These are phyloP conservation scores for Drosophila ambigua DNA, from an alignment of 1,140 invertebrate species.

Conservation along the genomic window DNA sequence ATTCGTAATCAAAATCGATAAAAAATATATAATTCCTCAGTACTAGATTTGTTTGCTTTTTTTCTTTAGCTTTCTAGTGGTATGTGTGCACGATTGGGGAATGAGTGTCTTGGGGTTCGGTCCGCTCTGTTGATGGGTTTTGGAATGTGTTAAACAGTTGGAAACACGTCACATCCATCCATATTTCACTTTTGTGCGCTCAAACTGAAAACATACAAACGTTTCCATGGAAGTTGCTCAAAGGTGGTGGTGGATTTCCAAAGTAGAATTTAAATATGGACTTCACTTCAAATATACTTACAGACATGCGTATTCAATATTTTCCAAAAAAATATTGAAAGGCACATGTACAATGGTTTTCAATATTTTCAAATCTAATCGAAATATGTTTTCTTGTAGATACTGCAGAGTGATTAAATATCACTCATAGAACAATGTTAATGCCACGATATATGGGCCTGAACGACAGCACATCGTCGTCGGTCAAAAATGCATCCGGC, in stretches of 20 bases:
- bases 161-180: conserved; percentile 43
- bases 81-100: neutral
- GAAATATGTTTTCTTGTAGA: neutral
- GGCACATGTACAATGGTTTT: neutral
- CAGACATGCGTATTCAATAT: neutral
- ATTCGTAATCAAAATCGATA: conserved; percentile 81
- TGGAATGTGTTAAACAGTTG: conserved; percentile 56
- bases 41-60: conserved; percentile 60
- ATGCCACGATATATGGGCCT: conserved; percentile 58
- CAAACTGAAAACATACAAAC: conserved; percentile 3
- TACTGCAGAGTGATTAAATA: conserved; percentile 17
- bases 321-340: conserved; percentile 22
- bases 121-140: conserved; percentile 29
- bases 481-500: conserved; percentile 29
- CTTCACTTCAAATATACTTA: too few species aligned
- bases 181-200: neutral
- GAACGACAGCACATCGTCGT: conserved; percentile 44
- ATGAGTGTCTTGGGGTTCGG: conserved; percentile 6
- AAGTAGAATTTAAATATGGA: conserved; percentile 32
- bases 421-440: conserved; percentile 42
- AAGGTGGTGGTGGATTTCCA: conserved; percentile 49
- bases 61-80: conserved; percentile 33
- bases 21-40: conserved; percentile 60
- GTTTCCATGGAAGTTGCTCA: conserved; percentile 32
- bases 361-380: conserved; percentile 2